Percentiles rank a stretch among this genome's conserved stretches.
Conservation (phyloP, 2,797 vertebrate genomes). For the Acropternis orthonyx region DNA sequence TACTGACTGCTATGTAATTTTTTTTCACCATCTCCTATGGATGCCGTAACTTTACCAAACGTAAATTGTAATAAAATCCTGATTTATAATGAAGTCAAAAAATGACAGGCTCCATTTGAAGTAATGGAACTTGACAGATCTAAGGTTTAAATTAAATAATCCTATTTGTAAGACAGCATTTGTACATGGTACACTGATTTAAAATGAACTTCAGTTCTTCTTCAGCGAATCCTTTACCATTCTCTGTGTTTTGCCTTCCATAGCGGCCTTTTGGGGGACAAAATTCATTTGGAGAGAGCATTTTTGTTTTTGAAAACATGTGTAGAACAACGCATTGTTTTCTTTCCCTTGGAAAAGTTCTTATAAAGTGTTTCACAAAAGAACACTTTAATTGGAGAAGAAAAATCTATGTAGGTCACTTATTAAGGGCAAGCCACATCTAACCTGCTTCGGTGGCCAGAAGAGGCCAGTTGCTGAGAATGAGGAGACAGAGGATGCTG, state of each 20-base stretch:
- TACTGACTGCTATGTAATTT: conserved; percentile 76
- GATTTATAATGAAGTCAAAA: conserved; percentile 78
- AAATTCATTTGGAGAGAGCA: background rate
- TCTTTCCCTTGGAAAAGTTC: background rate
- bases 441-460: conserved; percentile 14
- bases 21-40: conserved; percentile 49
- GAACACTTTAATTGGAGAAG: conserved; percentile 42
- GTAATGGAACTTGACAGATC: conserved; percentile 79
- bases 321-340: background rate
- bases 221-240: conserved; percentile 8
- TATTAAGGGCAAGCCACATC: background rate
- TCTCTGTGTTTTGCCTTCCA: conserved; percentile 53
- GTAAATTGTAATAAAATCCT: conserved; percentile 75
- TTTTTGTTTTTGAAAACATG: background rate
- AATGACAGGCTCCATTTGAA: conserved; percentile 75
- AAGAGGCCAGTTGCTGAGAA: conserved; percentile 8
- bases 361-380: background rate
- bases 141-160: conserved; percentile 82
- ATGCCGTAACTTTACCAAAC: conserved; percentile 73
- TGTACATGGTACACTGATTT: conserved; percentile 74
- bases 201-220: conserved; percentile 75
- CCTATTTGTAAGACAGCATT: conserved; percentile 78
- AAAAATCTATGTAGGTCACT: conserved; percentile 44
- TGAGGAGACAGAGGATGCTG: background rate
- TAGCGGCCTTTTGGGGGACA: background rate